A percentile compares a stretch with the other conserved stretches of the same genome.
phyloP scores from a whole-genome alignment of 1,140 invertebrate species.

The Palaemon carinicauda region DNA sequence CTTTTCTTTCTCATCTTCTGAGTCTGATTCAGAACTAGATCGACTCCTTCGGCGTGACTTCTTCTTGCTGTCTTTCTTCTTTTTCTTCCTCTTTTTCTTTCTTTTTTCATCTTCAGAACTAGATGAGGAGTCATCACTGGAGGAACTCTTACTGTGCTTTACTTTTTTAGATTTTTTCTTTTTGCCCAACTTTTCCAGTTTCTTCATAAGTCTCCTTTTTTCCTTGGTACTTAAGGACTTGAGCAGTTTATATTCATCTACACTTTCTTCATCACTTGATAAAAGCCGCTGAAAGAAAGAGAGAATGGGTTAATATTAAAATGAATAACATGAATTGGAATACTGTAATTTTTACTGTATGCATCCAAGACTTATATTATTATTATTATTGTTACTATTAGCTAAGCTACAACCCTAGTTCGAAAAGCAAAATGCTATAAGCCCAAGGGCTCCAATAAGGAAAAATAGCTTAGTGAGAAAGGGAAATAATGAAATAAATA shows the following conservation, averaged over 20 bases:
- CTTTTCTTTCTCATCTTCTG: constrained; percentile 13
- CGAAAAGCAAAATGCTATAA: no score
- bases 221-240: constrained; percentile 86
- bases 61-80: constrained; percentile 32
- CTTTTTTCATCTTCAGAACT: constrained; percentile 60
- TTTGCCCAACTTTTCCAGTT: constrained; percentile 75
- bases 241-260: constrained; percentile 77
- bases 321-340: neutral
- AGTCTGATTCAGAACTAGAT: constrained; percentile 20
- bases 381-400: no score
- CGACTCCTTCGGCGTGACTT: constrained; percentile 4
- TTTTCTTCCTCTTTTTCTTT: constrained; percentile 55
- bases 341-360: no score
- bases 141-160: constrained; percentile 67
- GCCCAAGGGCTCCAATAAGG: no score
- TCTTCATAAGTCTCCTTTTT: constrained; percentile 89
- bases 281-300: constrained; percentile 62
- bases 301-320: constrained; percentile 15
- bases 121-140: constrained; percentile 56
- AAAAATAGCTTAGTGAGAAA: no score
- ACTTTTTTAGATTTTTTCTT: constrained; percentile 70
- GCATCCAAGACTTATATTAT: no score
- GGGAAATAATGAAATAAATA: no score
- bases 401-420: no score
- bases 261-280: constrained; percentile 67